A percentile compares a stretch with the other conserved stretches of the same genome.
phyloP scores from a whole-genome alignment of 2,113 vertebrate genomes.

The Sapayoa aenigma region DNA sequence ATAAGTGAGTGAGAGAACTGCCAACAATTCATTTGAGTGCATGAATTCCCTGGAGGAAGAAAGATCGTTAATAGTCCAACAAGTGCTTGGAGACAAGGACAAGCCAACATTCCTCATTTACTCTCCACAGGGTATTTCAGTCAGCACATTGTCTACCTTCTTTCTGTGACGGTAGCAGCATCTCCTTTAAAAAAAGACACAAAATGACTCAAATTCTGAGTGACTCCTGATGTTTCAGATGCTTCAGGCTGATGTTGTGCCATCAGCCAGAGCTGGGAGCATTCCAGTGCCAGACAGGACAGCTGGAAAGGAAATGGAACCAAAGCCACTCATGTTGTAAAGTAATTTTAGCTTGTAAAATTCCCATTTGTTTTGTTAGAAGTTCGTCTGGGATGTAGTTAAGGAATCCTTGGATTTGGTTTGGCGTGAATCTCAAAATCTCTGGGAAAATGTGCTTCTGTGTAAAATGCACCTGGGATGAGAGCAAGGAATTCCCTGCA shows the following conservation, averaged over 20 bases:
- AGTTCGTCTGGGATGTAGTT: background rate
- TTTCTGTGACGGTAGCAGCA: too few species aligned
- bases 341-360: background rate
- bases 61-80: background rate
- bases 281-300: background rate
- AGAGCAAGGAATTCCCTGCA: background rate
- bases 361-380: background rate
- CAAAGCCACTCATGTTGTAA: background rate
- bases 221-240: background rate
- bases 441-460: accelerated
- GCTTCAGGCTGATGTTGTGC: background rate
- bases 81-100: background rate
- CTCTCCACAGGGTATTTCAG: background rate
- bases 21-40: background rate
- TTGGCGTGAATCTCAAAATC: background rate
- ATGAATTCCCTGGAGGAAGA: background rate
- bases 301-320: background rate
- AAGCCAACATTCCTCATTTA: background rate
- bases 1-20: background rate
- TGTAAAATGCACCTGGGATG: background rate
- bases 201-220: background rate
- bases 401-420: background rate
- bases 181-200: background rate
- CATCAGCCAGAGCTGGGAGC: background rate
- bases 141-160: background rate